These are phyloP conservation scores for Drosophila subsilvestris DNA, from an alignment of 2,888 invertebrate genomes.

Conservation along the genomic window DNA sequence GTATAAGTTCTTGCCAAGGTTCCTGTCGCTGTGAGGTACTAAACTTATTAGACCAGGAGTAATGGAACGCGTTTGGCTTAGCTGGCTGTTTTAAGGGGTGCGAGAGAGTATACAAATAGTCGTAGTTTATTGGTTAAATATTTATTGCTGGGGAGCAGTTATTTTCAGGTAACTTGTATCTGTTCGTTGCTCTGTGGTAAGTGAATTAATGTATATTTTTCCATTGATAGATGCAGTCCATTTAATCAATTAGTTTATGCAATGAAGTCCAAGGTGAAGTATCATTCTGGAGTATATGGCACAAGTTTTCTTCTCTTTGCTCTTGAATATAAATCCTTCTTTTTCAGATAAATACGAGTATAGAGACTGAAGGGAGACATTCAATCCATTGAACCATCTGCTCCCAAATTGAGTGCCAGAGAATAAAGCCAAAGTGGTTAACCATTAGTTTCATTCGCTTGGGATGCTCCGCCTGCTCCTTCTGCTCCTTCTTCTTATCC, in stretches of 20 bases:
- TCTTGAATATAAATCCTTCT: background rate
- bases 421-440: conserved; percentile 24
- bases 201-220: conserved; percentile 11
- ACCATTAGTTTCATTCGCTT: conserved; percentile 11
- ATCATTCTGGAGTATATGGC: too few relatives aligned
- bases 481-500: conserved; percentile 3
- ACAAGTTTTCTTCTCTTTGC: too few relatives aligned
- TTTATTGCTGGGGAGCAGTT: conserved; percentile 12
- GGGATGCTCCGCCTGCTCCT: conserved; percentile 7
- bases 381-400: background rate
- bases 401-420: conserved; percentile 22
- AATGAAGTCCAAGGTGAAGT: background rate
- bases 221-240: background rate
- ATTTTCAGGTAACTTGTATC: background rate
- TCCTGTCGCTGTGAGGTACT: conserved; percentile 20
- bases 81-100: background rate
- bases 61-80: conserved; percentile 18
- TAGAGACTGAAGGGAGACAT: background rate
- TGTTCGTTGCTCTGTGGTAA: background rate
- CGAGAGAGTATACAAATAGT: conserved; percentile 24
- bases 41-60: conserved; percentile 35
- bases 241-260: conserved; percentile 14
- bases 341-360: too few relatives aligned
- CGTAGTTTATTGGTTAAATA: conserved; percentile 14
- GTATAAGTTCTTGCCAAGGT: background rate